phyloP scores from a whole-genome alignment of 92 coral and sea anemone genomes.

The Galaxea fascicularis region DNA sequence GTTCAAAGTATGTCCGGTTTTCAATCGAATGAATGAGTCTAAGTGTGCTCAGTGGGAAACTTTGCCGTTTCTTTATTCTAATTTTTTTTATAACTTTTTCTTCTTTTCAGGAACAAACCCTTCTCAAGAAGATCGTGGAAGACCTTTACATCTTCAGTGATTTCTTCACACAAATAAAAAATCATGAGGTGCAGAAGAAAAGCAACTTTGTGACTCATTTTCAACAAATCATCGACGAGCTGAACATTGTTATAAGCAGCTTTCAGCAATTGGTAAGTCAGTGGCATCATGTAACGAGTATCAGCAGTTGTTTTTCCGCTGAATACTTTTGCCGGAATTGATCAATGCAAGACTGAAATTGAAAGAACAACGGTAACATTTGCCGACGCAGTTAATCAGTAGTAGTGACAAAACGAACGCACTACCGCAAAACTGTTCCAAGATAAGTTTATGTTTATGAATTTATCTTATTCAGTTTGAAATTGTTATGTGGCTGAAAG shows the following conservation, averaged over 20 bases:
- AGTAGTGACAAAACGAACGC: too few relatives aligned
- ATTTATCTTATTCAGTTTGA: too few relatives aligned
- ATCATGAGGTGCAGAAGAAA: slow-evolving; percentile 32
- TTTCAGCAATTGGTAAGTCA: slow-evolving; percentile 40
- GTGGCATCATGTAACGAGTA: too few relatives aligned
- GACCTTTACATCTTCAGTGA: slow-evolving; percentile 32
- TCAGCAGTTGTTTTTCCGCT: too few relatives aligned
- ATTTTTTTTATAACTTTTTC: background rate
- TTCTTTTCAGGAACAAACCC: slow-evolving; percentile 50
- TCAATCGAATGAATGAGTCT: background rate
- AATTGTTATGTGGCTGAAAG: too few relatives aligned
- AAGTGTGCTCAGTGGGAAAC: background rate
- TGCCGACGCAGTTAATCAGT: too few relatives aligned
- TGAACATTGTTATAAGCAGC: background rate
- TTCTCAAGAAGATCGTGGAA: slow-evolving; percentile 27
- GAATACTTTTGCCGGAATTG: too few relatives aligned
- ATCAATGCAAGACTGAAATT: too few relatives aligned
- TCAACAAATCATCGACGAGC: background rate
- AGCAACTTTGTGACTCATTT: slow-evolving; percentile 20
- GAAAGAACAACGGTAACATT: too few relatives aligned
- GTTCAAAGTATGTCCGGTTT: background rate
- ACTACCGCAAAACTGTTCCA: too few relatives aligned
- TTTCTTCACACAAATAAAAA: slow-evolving; percentile 24
- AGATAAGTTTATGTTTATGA: too few relatives aligned
- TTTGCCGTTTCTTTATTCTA: background rate